Base-by-base conservation (phyloP, 2,888 invertebrate genomes). In the Erannis defoliaria region DNA sequence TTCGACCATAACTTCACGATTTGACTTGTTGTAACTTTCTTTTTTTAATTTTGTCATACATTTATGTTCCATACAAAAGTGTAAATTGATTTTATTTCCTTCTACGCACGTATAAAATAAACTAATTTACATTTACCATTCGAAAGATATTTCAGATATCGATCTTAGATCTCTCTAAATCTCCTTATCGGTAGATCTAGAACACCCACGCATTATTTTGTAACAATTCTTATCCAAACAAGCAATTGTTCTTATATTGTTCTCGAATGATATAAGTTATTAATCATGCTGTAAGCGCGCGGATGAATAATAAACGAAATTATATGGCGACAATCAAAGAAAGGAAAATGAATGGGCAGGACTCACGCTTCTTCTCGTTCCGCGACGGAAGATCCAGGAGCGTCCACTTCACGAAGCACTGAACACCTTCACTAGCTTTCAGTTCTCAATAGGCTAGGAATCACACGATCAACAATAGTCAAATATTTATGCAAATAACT, bases 61-160 rank as follows among this genome's bases (percentile, higher is more conserved):
- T 21, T 48, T 69, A 65, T 64, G 23, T 29, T 35, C 40, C 38
- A 50, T 56, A 63, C 64, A 64, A 63, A 67, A 62, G 55, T 26
- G 33, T 18, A 56, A 40, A 49, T 49, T 62, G 58, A 46, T 63
- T 58, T 63, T 37, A 56, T 48, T 18, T 16, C 21, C 9, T 51
- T 38, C 40, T 35, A 18, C 38, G 14, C 16, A 26, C 9, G 38
- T 18, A 55, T 51, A 54, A 55, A 56, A 56, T 62, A 63, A 61
- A 67, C 74, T 71, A 69, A 81, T 80, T 79, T 79, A 76, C 77
- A 77, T 80, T 74, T 68, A 75, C 72, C 76, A 76, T 72, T 72
- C 64, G 68, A 73, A 71, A 73, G 70, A 73, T 66, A 73, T 68
- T 65, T 67, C 23, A 62, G 76, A 77, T 77, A 72, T 72, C 76